These are phyloP conservation scores for Saccostrea echinata DNA, from an alignment of 1,140 invertebrate species.

Conservation along the genomic window DNA sequence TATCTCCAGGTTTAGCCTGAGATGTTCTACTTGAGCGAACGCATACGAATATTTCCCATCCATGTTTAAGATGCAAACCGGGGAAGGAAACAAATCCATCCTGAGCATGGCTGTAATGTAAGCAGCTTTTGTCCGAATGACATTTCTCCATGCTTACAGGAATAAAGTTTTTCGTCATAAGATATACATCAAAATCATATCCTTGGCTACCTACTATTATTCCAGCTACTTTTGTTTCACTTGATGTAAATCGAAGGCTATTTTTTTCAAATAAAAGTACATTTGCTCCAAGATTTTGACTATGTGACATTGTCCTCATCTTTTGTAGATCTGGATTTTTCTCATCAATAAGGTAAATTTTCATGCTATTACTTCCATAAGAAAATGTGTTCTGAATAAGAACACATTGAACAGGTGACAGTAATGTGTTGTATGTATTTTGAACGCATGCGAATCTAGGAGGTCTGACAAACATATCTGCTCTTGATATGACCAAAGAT, in stretches of 20 bases:
- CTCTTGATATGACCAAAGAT: neutral
- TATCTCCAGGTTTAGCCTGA: neutral
- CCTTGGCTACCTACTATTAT: constrained; percentile 42
- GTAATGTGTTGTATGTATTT: neutral
- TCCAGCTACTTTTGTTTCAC: constrained; percentile 12
- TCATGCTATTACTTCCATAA: neutral
- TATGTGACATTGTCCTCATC: neutral
- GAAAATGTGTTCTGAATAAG: neutral
- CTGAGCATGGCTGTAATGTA: neutral
- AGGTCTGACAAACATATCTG: neutral
- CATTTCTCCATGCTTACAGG: neutral
- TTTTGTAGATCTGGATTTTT: constrained; percentile 3
- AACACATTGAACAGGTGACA: neutral
- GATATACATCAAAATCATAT: constrained; percentile 46
- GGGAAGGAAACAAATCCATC: neutral
- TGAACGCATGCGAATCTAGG: neutral
- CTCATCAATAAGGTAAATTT: neutral
- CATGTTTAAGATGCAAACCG: neutral
- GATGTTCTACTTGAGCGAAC: neutral
- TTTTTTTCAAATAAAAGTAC: neutral
- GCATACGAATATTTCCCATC: neutral
- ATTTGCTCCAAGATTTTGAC: neutral
- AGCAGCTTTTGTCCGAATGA: neutral
- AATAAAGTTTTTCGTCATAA: constrained; percentile 39
- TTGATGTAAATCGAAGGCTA: neutral